Conservation (phyloP, 1,140 invertebrate genomes). For the Drosophila truncata region DNA sequence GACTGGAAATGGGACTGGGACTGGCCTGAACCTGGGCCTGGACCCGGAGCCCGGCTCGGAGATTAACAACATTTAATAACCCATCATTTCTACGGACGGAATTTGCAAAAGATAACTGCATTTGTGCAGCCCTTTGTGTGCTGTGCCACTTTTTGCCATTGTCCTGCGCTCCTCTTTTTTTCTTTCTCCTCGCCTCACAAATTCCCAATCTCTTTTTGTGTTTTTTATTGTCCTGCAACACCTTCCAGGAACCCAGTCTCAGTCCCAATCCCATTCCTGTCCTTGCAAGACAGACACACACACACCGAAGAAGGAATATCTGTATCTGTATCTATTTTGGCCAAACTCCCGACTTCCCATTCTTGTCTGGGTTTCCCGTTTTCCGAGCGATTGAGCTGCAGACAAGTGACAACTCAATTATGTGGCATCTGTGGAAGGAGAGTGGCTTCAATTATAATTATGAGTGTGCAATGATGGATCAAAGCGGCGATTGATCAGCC, state of each 20-base stretch:
- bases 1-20: not conserved
- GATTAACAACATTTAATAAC: constrained; percentile 84
- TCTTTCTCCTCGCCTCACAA: constrained; percentile 33
- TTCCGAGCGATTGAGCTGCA: constrained; percentile 19
- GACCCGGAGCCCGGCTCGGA: constrained; percentile 4
- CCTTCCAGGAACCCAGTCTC: constrained; percentile 52
- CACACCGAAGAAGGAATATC: not conserved
- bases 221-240: constrained; percentile 70
- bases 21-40: not conserved
- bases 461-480: constrained; percentile 2
- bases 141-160: constrained; percentile 75
- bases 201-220: constrained; percentile 52
- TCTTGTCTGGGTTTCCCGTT: not conserved
- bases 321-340: constrained; percentile 26
- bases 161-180: constrained; percentile 66
- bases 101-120: constrained; percentile 74
- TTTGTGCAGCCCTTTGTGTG: constrained; percentile 63
- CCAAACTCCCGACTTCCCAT: not conserved
- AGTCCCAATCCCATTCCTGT: not conserved
- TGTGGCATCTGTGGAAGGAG: not conserved
- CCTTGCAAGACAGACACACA: not conserved
- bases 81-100: constrained; percentile 65
- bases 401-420: constrained; percentile 63
- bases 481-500: not conserved
- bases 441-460: constrained; percentile 14